phyloP scores from a whole-genome alignment of 2,888 invertebrate genomes.

The Caenorhabditis panamensis region DNA sequence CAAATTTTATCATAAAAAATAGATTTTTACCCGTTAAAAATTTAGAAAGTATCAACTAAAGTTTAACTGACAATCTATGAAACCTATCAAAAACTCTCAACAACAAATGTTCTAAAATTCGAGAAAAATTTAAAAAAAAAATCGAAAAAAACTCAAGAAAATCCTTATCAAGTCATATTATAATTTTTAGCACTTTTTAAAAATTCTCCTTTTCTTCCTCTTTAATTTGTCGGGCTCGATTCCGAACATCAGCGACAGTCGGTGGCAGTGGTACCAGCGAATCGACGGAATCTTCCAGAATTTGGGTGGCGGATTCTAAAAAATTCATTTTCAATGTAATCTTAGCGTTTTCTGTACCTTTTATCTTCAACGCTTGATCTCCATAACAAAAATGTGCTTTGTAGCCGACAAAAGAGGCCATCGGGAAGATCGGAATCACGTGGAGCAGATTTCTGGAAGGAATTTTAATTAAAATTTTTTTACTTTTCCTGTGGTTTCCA shows the following conservation, averaged over 20 bases:
- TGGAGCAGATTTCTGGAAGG: conserved; percentile 66
- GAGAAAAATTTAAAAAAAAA: conserved; percentile 12
- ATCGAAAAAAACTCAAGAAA: conserved; percentile 14
- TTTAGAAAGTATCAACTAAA: not conserved
- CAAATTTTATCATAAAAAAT: too few relatives aligned
- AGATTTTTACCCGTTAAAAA: not conserved
- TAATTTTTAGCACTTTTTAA: too few relatives aligned
- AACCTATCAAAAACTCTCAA: conserved; percentile 18
- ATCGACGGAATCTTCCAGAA: conserved; percentile 63
- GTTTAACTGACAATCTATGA: not conserved
- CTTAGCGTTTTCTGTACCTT: conserved; percentile 21
- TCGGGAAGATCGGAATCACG: conserved; percentile 69
- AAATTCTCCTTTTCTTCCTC: conserved; percentile 50
- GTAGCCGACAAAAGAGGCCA: conserved; percentile 70
- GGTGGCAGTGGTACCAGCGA: conserved; percentile 55
- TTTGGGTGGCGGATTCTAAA: conserved; percentile 51
- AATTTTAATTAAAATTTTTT: not conserved
- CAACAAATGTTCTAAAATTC: not conserved
- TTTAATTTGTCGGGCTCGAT: conserved; percentile 49
- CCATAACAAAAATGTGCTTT: conserved; percentile 71
- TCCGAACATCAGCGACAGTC: conserved; percentile 62
- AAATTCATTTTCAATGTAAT: not conserved
- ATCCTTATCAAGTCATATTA: not conserved
- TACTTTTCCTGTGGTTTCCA: too few relatives aligned
- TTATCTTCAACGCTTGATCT: conserved; percentile 61